These are phyloP conservation scores for Acholoe squamosa DNA, from an alignment of 2,888 invertebrate species.

Conservation along the genomic window DNA sequence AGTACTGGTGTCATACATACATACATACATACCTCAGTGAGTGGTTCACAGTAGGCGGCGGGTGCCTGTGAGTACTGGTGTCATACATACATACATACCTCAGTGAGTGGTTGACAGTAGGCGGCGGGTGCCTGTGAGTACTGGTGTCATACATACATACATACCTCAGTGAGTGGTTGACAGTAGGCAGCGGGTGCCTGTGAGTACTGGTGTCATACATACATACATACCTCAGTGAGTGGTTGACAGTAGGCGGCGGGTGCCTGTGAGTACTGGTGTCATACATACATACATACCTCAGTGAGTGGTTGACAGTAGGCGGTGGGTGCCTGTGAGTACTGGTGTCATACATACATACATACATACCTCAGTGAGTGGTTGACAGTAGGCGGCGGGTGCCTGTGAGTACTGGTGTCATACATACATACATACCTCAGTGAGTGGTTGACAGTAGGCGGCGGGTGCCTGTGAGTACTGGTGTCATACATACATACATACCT, in stretches of 20 bases:
- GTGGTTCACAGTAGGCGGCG: constrained; percentile 77
- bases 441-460: background rate
- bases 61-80: constrained; percentile 79
- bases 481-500: constrained; percentile 31
- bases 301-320: too few relatives aligned
- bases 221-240: constrained; percentile 67
- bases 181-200: constrained; percentile 79
- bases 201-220: background rate
- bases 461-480: background rate
- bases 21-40: constrained; percentile 51
- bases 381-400: constrained; percentile 78
- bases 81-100: constrained; percentile 77
- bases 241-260: constrained; percentile 79
- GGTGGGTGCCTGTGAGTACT: too few relatives aligned
- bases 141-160: constrained; percentile 44
- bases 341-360: background rate
- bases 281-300: too few relatives aligned
- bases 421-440: background rate
- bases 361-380: constrained; percentile 70
- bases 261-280: constrained; percentile 73
- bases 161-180: constrained; percentile 71
- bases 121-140: constrained; percentile 77
- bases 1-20: too few relatives aligned
- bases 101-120: constrained; percentile 74
- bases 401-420: constrained; percentile 69